Evolutionary conservation across 2,888 invertebrate genomes (phyloP), one percentile per base, ranked within the genome.

Genomic region (Euspilapteryx auroguttella): DNA sequence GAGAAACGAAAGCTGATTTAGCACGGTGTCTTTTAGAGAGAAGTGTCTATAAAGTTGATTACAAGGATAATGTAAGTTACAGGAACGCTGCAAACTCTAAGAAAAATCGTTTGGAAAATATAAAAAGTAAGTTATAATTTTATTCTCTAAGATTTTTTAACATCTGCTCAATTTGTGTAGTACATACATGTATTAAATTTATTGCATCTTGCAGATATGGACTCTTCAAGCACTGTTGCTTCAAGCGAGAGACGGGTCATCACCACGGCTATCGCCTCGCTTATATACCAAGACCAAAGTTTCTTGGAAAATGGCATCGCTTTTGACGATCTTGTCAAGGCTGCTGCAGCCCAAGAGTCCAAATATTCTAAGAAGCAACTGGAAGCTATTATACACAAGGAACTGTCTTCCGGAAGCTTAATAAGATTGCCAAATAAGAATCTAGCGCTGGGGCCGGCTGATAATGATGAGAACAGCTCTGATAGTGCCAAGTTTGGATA

Each of bases 31-130:
- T 89, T 9, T 85, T 85, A 42, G 82, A 82, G 34, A 86, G 85
- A 51, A 81, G 83, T 42, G 85, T 91, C 30, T 80, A 86, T 38
- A 87, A 87, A 78, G 91, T 91, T 15, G 87, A 89, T 50, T 91
- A 90, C 58, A 92, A 91, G 66, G 90, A 90, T 45, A 87, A 83
- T 64, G 87, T 86, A 40, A 89, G 89, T 68, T 91, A 91, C 55
- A 79, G 91, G 44, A 89, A 89, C 71, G 87, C 89, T 26, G 84
- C 86, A 28, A 89, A 83, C 76, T 86, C 80, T 81, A 80, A 65
- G 46, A 71, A 55, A 47, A 55, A 42, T 49, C 56, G 33, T 51
- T 50, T 32, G 46, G 46, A 36, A 55, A 47, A 12, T 23, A 23
- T 7, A 12, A n/a, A 11, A 23, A 7, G 12, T 23, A 5, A 23